A percentile compares a stretch with the other conserved stretches of the same genome.
These are phyloP conservation scores for Diaperis boleti DNA, from an alignment of 2,888 invertebrate species.

Conservation along the genomic window DNA sequence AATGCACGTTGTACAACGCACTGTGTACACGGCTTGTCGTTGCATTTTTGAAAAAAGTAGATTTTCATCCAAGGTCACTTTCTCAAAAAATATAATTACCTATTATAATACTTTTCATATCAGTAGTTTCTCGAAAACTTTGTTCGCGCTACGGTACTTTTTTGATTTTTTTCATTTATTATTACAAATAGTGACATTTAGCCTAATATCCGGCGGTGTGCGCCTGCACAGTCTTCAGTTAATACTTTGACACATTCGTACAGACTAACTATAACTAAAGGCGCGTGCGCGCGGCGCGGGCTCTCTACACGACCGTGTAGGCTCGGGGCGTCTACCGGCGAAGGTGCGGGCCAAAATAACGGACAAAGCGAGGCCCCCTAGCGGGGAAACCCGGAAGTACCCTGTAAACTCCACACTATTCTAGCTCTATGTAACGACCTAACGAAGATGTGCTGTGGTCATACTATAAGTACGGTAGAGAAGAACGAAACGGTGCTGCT, in stretches of 20 bases:
- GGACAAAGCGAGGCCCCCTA: too few species aligned
- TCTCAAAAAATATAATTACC: conserved; percentile 66
- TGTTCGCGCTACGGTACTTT: conserved; percentile 58
- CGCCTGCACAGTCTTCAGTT: conserved; percentile 67
- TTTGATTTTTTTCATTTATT: conserved; percentile 58
- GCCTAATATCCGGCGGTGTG: conserved; percentile 64
- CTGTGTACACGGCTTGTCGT: conserved; percentile 55
- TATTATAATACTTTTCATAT: conserved; percentile 61
- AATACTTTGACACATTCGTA: conserved; percentile 68
- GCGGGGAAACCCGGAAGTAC: too few species aligned
- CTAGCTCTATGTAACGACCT: too few species aligned
- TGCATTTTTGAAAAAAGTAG: conserved; percentile 60
- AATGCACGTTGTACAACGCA: conserved; percentile 57
- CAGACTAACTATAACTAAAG: conserved; percentile 52
- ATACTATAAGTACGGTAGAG: too few species aligned
- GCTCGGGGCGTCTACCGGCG: too few species aligned
- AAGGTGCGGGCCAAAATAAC: too few species aligned
- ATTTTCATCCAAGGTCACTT: conserved; percentile 67
- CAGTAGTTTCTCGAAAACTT: conserved; percentile 54
- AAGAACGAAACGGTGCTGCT: too few species aligned
- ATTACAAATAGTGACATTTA: conserved; percentile 64
- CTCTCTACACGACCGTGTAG: background rate
- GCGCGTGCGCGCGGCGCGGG: background rate
- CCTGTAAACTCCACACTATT: too few species aligned
- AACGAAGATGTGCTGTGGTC: too few species aligned